Conservation (phyloP, 2,888 invertebrate genomes). For the Drosophila dives region DNA sequence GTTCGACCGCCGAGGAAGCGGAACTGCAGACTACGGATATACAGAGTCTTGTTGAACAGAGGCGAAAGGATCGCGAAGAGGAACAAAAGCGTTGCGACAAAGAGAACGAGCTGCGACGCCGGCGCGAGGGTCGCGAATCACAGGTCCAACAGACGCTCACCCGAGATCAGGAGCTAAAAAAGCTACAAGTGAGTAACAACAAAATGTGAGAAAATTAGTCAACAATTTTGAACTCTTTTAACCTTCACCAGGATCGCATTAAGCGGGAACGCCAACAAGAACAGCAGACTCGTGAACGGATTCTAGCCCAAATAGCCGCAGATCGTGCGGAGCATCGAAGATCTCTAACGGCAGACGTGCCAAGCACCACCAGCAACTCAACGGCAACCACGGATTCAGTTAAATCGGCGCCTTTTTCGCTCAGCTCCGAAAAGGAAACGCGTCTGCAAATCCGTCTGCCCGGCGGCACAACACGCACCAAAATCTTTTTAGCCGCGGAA, state of each 20-base stretch:
- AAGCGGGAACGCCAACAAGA: slow-evolving; percentile 94
- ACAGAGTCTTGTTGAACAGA: slow-evolving; percentile 85
- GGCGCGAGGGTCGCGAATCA: slow-evolving; percentile 90
- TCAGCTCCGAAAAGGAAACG: slow-evolving; percentile 85
- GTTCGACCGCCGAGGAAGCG: slow-evolving; percentile 20
- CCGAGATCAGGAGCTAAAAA: slow-evolving; percentile 82
- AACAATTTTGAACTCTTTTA: neutral
- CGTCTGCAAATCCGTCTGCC: slow-evolving; percentile 91
- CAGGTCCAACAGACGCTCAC: slow-evolving; percentile 85
- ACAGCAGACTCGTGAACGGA: slow-evolving; percentile 92
- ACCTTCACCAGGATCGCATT: slow-evolving; percentile 87
- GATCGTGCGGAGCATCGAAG: slow-evolving; percentile 90
- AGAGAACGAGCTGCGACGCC: slow-evolving; percentile 89
- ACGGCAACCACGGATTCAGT: slow-evolving; percentile 77
- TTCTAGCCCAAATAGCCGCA: slow-evolving; percentile 95
- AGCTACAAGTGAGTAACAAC: slow-evolving; percentile 77
- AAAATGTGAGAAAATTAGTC: no score
- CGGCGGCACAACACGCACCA: slow-evolving; percentile 90
- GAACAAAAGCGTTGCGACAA: slow-evolving; percentile 92
- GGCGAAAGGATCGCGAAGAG: slow-evolving; percentile 93
- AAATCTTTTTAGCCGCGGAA: slow-evolving; percentile 94
- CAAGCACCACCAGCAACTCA: slow-evolving; percentile 38
- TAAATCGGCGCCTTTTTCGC: slow-evolving; percentile 57
- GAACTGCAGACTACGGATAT: slow-evolving; percentile 46
- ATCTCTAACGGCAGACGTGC: slow-evolving; percentile 61